phyloP scores from a whole-genome alignment of 2,797 vertebrate species.

The Uromys caudimaculatus region DNA sequence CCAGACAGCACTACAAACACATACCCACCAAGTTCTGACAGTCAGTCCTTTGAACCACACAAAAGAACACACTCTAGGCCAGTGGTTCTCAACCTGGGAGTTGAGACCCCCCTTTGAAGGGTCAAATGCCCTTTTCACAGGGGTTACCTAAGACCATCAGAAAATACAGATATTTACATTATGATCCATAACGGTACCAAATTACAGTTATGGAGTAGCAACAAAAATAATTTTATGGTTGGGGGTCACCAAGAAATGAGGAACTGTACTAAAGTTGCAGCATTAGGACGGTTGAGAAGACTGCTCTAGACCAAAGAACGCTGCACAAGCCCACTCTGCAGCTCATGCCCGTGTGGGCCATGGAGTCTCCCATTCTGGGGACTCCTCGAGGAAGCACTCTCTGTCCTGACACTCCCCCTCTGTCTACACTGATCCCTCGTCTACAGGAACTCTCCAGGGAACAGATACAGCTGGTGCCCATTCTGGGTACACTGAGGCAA shows the following conservation, averaged over 20 bases:
- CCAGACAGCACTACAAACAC: not conserved
- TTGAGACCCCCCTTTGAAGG: not conserved
- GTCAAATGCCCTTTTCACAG: not conserved
- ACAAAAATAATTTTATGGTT: not conserved
- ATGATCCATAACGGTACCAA: not conserved
- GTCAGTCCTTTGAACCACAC: not conserved
- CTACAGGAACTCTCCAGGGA: not conserved
- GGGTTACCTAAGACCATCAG: not conserved
- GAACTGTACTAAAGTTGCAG: not conserved
- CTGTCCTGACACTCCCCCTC: not conserved
- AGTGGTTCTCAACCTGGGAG: not conserved
- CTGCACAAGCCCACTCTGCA: accelerated
- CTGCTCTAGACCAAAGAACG: not conserved
- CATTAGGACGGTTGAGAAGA: not conserved
- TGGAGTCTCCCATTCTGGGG: not conserved
- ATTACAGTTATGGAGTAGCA: not conserved
- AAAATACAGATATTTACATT: not conserved
- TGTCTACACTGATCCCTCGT: not conserved
- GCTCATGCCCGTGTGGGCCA: not conserved
- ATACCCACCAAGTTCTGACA: not conserved
- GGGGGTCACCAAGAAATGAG: not conserved
- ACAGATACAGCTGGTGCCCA: not conserved
- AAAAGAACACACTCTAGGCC: not conserved
- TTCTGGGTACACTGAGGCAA: not conserved
- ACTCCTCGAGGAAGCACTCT: not conserved